A percentile compares a stretch with the other conserved stretches of the same genome.
These are phyloP conservation scores for Diplogasteroides magnus DNA, from an alignment of 1,140 invertebrate species.

Conservation along the genomic window DNA sequence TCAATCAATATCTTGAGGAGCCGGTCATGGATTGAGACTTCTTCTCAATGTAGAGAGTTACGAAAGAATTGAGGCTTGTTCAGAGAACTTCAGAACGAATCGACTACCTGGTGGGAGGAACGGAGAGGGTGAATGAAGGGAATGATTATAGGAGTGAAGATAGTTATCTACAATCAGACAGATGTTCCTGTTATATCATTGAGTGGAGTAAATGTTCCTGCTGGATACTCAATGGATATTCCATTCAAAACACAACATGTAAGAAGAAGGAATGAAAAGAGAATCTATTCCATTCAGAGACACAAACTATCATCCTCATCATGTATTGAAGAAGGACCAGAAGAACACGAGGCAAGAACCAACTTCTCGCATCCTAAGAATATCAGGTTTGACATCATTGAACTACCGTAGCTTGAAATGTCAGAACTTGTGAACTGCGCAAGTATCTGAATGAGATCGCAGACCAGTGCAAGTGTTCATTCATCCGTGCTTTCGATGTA, in stretches of 20 bases:
- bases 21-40: conserved; percentile 40
- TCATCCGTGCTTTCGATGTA: conserved; percentile 19
- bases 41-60: conserved; percentile 53
- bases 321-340: conserved; percentile 45
- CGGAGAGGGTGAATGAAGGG: neutral
- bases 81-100: conserved; percentile 41
- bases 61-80: conserved; percentile 51
- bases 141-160: conserved; percentile 31
- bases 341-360: conserved; percentile 31
- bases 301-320: conserved; percentile 49
- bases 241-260: conserved; percentile 55
- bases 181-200: conserved; percentile 42
- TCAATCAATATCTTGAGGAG: conserved; percentile 30
- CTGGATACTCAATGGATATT: conserved; percentile 54
- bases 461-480: conserved; percentile 42
- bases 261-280: conserved; percentile 9
- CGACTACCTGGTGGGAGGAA: conserved; percentile 36
- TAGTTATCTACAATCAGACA: conserved; percentile 55
- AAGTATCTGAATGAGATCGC: conserved; percentile 49
- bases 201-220: conserved; percentile 53
- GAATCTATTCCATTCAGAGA: conserved; percentile 36
- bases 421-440: conserved; percentile 46
- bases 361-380: conserved; percentile 39
- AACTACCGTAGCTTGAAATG: too few species aligned
- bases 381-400: conserved; percentile 13